Evolutionary conservation across 30 jellyfish, hydroid and myxozoan species (phyloP).

Genomic region (Pseudorhiza aurosa): DNA sequence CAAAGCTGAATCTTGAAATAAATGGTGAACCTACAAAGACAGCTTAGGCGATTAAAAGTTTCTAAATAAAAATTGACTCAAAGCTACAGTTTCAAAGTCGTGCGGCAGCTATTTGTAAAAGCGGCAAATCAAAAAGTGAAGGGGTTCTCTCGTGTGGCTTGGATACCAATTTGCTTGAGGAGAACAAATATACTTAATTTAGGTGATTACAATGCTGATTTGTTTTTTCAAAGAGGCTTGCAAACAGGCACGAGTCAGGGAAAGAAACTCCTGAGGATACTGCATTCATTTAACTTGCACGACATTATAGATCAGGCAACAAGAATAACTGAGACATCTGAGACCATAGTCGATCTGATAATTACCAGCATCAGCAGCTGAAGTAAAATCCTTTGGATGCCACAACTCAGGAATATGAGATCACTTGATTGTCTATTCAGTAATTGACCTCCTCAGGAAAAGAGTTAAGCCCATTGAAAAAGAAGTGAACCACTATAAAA

Average conservation of each 20-base stretch:
- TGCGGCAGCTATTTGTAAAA: no score
- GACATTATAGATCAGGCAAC: constrained; percentile 45
- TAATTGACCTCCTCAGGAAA: constrained; percentile 19
- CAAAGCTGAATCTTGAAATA: no score
- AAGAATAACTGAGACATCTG: constrained; percentile 58
- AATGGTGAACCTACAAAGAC: no score
- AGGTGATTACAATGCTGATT: constrained; percentile 46
- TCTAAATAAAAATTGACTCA: no score
- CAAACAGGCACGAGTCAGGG: constrained; percentile 39
- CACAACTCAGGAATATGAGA: constrained; percentile 58
- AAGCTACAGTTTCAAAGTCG: no score
- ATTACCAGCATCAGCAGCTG: constrained; percentile 49
- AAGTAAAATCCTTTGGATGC: constrained; percentile 33
- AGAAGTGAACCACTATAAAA: constrained; percentile 43
- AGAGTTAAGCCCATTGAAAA: constrained; percentile 12
- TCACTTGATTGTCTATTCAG: constrained; percentile 62
- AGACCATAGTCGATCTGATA: constrained; percentile 33
- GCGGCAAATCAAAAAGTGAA: no score
- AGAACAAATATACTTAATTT: constrained; percentile 28
- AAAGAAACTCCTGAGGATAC: constrained; percentile 53
- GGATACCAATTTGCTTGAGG: constrained; percentile 49
- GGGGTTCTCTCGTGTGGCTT: no score
- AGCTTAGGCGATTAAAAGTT: no score
- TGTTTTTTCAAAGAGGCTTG: constrained; percentile 3
- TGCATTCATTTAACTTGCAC: constrained; percentile 54